Base-by-base conservation (phyloP, 2,797 vertebrate genomes). In the Myiotriccus ornatus region DNA sequence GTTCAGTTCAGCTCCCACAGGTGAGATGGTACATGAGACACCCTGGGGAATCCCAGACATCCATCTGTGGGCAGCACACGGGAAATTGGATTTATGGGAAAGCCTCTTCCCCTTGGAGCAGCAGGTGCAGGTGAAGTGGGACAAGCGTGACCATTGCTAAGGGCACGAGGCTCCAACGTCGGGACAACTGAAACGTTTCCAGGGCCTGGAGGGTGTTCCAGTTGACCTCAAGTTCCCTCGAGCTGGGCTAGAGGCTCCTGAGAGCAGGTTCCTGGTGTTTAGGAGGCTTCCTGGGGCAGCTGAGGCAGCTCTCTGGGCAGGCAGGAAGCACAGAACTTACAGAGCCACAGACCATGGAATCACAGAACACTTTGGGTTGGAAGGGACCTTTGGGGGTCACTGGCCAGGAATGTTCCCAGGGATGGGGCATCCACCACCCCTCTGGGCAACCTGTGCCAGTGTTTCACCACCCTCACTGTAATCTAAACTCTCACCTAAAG, bases 161-260 rank as follows among this genome's bases (percentile, higher is more conserved):
- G 52, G 44, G 4, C 62, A 52, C 0, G 0, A 56, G 19, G 8
- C 2, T 83, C 32, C 17, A 35, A 3, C 6, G 3, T 28, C 56
- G 56, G 47, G 37, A 13, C 24, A 74, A 74, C 9, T 3, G 15
- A 55, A 19, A 24, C 35, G 4, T 87, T 55, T 52, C 13, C 37
- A 12, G 10, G 47, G 22, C 41, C 53, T 34, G 27, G 43, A 47
- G 13, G 24, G 18, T 62, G 62, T 39, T 74, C 49, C 21, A 65
- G 27, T 12, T 85, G 47, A 70, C 16, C 35, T 53, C 34, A 67
- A 52, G 65, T 19, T 34, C 6, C 32, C 14, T 23, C 27, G 19
- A 62, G 35, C 12, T 43, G 41, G 14, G 8, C 9, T 6, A 2
- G 28, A 53, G 14, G 22, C 28, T 41, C 23, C 24, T 14, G 6